Percentiles rank a stretch among this genome's conserved stretches.
These are phyloP conservation scores for Anguilla obscura DNA, from an alignment of 2,797 vertebrate genomes.

Conservation along the genomic window DNA sequence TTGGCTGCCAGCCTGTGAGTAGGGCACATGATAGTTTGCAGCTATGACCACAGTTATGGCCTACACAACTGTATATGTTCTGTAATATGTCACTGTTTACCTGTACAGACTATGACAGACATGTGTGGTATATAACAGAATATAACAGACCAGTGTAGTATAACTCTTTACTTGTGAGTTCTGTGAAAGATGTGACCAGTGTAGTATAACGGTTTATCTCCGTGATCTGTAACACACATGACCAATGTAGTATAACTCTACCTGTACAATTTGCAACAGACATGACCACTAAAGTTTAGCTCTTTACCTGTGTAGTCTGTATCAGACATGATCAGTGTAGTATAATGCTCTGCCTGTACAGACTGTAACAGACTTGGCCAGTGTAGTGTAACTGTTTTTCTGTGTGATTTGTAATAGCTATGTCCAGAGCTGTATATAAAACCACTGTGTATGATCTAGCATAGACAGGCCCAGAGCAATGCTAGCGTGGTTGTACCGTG, in stretches of 20 bases:
- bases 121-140: not conserved
- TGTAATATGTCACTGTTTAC: no score
- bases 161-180: not conserved
- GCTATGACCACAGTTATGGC: no score
- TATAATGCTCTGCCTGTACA: not conserved
- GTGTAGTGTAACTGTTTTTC: not conserved
- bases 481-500: not conserved
- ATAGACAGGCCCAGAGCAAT: not conserved
- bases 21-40: no score
- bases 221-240: not conserved
- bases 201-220: conserved; percentile 12
- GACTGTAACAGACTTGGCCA: not conserved
- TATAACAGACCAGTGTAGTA: not conserved
- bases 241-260: no score
- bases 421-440: not conserved
- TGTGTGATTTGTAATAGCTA: not conserved
- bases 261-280: no score
- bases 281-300: no score
- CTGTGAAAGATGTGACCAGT: not conserved
- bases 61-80: no score
- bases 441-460: not conserved
- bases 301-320: no score
- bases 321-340: not conserved
- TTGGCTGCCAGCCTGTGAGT: conserved; percentile 2
- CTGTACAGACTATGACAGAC: no score